Evolutionary conservation across 2,797 vertebrate genomes (phyloP), one percentile per base, ranked within the genome.

Genomic region (Phrynocephalus vlangalii): DNA sequence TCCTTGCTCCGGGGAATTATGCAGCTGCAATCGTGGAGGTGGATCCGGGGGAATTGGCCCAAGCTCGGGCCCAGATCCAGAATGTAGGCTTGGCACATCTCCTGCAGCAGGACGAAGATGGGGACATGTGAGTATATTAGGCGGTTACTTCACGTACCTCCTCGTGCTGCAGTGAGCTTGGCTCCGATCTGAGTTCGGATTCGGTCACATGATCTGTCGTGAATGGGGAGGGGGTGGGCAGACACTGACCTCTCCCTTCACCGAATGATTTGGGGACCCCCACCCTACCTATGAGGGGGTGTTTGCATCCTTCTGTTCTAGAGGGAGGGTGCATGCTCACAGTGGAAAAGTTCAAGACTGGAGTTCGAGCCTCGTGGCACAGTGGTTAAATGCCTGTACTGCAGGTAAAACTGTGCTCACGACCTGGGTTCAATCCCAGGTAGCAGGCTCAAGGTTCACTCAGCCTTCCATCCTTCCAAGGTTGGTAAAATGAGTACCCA

Each of bases 41-140:
- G 92, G 97, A 97, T 73, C 79, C 91, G 60, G 90, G 89, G 85
- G 97, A 96, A 91, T 94, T 99, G 94, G 97, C 97, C 0, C 92
- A 97, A 72, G 98, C 98, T 50, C 96, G 97, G 86, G 95, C 94
- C 80, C 92, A 97, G 71, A 93, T 98, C 68, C 94, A 84, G 9
- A 91, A 95, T 80, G 96, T 98, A 95, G 98, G 97, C 83, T 96
- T 97, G 50, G 96, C 93, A 82, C 96, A 96, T 84, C 96, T 97
- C 72, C 96, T 96, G 6, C 96, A 96, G 79, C 98, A 98, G 92
- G 98, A 99, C 44, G 98, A 98, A 84, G 98, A 98, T 0, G 98
- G 98, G 85, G 98, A 99, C 96, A 98, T 97, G 98, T 97, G 85
- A 97, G 97, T 96, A 6, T 3, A 1, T 33, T 33, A 33, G 33